A percentile compares a stretch with the other conserved stretches of the same genome.
Evolutionary conservation across 2,797 vertebrate species (phyloP).

Genomic region (Otolemur crassicaudatus): DNA sequence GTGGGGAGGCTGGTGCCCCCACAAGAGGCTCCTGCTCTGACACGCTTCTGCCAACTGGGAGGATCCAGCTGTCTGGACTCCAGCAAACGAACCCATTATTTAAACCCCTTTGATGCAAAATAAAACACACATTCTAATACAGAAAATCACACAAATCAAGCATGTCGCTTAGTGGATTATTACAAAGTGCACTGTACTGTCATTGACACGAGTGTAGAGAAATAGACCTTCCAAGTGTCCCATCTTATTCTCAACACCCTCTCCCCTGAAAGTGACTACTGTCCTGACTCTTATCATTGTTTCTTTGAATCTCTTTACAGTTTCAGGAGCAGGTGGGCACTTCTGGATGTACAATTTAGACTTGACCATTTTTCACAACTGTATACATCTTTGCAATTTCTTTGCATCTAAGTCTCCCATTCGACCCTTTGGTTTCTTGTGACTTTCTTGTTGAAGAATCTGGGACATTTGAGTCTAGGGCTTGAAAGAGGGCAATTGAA

Average conservation of each 20-base stretch:
- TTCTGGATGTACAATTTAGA: neutral
- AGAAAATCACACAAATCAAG: neutral
- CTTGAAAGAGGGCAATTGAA: neutral
- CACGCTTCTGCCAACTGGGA: neutral
- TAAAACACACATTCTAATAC: neutral
- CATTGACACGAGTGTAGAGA: neutral
- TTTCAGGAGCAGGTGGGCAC: neutral
- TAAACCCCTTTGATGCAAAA: neutral
- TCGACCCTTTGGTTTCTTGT: neutral
- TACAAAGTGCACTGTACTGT: neutral
- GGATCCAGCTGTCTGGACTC: neutral
- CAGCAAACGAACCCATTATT: neutral
- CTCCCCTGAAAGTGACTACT: neutral
- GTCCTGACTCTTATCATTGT: neutral
- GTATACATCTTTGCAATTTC: neutral
- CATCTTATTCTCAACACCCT: rapidly evolving
- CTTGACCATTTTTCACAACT: neutral
- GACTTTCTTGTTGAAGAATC: constrained; percentile 24
- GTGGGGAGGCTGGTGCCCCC: neutral
- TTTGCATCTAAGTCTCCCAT: neutral
- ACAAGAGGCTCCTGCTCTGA: neutral
- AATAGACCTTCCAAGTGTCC: neutral
- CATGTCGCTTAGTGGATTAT: neutral
- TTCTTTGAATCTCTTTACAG: neutral
- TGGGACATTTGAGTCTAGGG: neutral